Evolutionary conservation across 2,888 invertebrate species (phyloP).

Genomic region (Salpingus planirostris): DNA sequence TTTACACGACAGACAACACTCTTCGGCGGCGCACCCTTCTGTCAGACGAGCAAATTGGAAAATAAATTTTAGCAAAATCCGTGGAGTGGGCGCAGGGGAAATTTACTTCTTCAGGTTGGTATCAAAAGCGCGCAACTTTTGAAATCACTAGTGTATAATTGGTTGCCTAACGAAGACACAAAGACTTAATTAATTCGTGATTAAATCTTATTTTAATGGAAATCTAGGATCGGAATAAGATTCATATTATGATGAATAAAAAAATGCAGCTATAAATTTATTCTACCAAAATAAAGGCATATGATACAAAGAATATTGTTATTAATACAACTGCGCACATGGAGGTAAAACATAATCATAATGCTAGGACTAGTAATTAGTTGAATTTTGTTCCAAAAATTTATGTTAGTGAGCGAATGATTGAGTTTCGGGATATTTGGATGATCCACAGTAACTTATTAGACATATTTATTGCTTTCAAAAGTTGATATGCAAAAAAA

Average conservation of each 20-base stretch:
- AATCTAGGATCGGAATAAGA: too few species aligned
- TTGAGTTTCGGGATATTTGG: too few species aligned
- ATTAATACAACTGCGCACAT: slow-evolving; percentile 18
- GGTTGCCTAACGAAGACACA: too few species aligned
- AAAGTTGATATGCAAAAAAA: slow-evolving; percentile 15
- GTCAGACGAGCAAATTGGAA: too few species aligned
- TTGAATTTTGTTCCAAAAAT: slow-evolving; percentile 19
- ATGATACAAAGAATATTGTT: slow-evolving; percentile 26
- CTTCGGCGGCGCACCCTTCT: slow-evolving; percentile 33
- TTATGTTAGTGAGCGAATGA: slow-evolving; percentile 29
- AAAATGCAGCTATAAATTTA: slow-evolving; percentile 39
- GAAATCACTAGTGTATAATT: too few species aligned
- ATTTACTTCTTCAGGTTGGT: too few species aligned
- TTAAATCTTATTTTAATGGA: too few species aligned
- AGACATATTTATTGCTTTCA: slow-evolving; percentile 14
- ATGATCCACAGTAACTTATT: slow-evolving; percentile 3
- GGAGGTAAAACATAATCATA: slow-evolving; percentile 9
- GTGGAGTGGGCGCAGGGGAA: too few species aligned
- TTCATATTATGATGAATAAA: too few species aligned
- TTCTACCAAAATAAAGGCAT: slow-evolving; percentile 36
- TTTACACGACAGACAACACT: slow-evolving; percentile 22
- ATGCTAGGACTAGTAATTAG: slow-evolving; percentile 37
- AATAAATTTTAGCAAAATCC: too few species aligned
- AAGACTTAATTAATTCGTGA: too few species aligned
- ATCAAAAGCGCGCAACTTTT: too few species aligned